phyloP scores from a whole-genome alignment of 2,888 invertebrate species.

The Sussaba pulchella region DNA sequence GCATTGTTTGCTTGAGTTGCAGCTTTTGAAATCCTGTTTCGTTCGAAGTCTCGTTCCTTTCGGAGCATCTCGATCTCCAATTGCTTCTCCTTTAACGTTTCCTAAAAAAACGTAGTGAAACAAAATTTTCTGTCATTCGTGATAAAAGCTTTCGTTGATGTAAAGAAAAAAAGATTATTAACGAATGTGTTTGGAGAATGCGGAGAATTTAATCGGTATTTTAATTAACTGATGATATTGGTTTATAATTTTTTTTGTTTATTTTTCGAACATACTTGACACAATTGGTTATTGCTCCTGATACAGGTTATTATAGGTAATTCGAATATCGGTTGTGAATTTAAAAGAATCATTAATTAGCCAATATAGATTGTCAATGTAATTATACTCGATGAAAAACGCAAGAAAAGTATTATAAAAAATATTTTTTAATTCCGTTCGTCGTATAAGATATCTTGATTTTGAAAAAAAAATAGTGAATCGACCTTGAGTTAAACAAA shows the following conservation, averaged over 20 bases:
- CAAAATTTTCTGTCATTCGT: background rate
- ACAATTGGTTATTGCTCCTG: background rate
- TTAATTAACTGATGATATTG: background rate
- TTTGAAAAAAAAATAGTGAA: too few species aligned
- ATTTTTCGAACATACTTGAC: background rate
- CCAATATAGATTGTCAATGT: too few species aligned
- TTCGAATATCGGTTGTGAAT: too few species aligned
- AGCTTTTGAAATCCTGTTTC: conserved; percentile 94
- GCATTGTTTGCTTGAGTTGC: conserved; percentile 93
- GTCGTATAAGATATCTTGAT: too few species aligned
- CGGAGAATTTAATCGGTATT: background rate
- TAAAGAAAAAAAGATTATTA: background rate
- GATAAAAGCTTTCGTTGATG: background rate
- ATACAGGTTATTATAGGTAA: background rate
- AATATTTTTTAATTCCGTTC: too few species aligned
- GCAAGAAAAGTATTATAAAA: too few species aligned
- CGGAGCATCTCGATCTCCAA: conserved; percentile 96
- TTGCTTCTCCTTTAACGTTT: conserved; percentile 96
- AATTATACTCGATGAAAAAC: too few species aligned
- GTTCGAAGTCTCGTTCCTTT: conserved; percentile 95
- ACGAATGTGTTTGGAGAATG: background rate
- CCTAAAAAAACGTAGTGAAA: conserved; percentile 87
- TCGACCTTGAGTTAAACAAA: too few species aligned
- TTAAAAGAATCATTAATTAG: too few species aligned
- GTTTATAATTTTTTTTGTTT: background rate